Base-by-base conservation (phyloP, 2,797 vertebrate genomes). In the Arctocebus calabarensis region DNA sequence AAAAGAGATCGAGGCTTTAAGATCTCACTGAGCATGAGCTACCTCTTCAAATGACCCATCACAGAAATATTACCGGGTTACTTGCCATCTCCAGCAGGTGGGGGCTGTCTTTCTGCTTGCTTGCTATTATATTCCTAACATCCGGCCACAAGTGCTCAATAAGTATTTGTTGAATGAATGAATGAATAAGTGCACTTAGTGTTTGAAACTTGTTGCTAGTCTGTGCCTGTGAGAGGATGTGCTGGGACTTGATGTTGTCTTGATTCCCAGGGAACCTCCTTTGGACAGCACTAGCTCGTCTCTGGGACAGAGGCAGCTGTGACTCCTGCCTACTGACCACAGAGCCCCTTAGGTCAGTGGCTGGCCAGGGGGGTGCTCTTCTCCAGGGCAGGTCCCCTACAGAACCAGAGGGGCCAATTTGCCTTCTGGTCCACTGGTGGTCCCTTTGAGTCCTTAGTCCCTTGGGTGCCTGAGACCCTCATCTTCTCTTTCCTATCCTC, bases 81-180 rank as follows among this genome's bases (percentile, higher is more conserved):
- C 66, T 64, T 17, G n/a, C 84, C 23, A 57, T 45, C 64, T 70
- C 75, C 13, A 16, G 34, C 55, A 32, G 43, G 10, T 22, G 43
- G 70, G 19, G 27, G 5, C 40, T 78, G 48, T 64, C 85, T 17
- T 90, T 64, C 25, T 52, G 40, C 59, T 66, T 52, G 40, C 59
- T 66, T 62, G 48, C 25, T 48, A 6, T 89, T 37, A 23, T 43
- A 61, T 59, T 40, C 62, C 37, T 78, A 32, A 27, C 20, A 7
- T 37, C 40, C 9, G 84, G 55, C 52, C 48, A 43, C 29, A 68
- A 12, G 71, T 75, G 48, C 88, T 89, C 95, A 96, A 11, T 91
- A 95, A 95, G 90, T 94, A 96, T 95, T 96, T 96, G 94, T 95
- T 97, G 97, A 96, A 94, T 96, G 94, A 94, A 87, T 48, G 86